These are phyloP conservation scores for Operophtera brumata DNA, from an alignment of 2,888 invertebrate species.

Conservation along the genomic window DNA sequence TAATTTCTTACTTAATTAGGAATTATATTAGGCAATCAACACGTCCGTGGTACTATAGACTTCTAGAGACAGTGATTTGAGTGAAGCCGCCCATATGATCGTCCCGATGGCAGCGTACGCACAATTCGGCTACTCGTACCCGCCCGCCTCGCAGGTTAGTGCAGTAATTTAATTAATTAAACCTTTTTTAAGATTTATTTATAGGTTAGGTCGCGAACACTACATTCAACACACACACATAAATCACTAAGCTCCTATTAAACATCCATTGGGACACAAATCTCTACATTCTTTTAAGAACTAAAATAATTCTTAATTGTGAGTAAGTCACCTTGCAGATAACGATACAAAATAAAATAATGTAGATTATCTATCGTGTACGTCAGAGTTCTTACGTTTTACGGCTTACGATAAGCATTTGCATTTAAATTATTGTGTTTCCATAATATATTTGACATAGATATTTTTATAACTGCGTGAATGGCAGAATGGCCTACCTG, in stretches of 20 bases:
- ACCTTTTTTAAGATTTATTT: not conserved
- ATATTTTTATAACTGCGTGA: no score
- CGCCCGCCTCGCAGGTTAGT: slow-evolving; percentile 94
- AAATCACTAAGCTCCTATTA: no score
- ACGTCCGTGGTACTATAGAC: slow-evolving; percentile 69
- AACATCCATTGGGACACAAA: not conserved
- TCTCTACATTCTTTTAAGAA: not conserved
- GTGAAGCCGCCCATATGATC: slow-evolving; percentile 80
- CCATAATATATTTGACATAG: not conserved
- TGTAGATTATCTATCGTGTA: not conserved
- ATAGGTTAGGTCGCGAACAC: not conserved
- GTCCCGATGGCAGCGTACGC: slow-evolving; percentile 89
- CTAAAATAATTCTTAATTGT: not conserved
- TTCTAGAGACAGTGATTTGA: slow-evolving; percentile 77
- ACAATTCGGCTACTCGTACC: slow-evolving; percentile 95
- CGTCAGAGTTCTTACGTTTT: not conserved
- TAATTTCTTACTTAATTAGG: slow-evolving; percentile 57
- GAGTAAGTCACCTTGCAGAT: not conserved
- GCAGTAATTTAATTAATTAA: not conserved
- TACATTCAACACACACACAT: not conserved
- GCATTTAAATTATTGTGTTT: not conserved
- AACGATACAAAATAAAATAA: not conserved
- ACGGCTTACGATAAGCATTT: not conserved
- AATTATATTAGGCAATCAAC: slow-evolving; percentile 56
- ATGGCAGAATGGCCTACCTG: no score